A percentile compares a stretch with the other conserved stretches of the same genome.
Evolutionary conservation across 2,888 invertebrate species (phyloP).

Genomic region (Sympetrum striolatum): DNA sequence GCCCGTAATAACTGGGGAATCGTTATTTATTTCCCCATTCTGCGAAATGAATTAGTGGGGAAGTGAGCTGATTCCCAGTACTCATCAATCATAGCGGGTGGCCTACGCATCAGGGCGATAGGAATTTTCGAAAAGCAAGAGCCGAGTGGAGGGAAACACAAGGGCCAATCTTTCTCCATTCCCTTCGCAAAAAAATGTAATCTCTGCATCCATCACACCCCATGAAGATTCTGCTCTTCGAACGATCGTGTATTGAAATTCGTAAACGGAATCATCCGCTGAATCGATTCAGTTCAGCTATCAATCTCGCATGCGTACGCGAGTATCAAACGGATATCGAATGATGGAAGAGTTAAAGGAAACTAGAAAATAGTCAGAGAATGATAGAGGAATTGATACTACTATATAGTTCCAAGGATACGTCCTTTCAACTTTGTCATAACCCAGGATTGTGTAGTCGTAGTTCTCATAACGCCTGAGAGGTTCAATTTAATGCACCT

Average conservation of each 20-base stretch:
- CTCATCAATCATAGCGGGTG: neutral
- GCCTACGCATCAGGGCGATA: neutral
- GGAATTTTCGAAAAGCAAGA: neutral
- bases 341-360: no score
- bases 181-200: neutral
- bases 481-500: no score
- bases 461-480: no score
- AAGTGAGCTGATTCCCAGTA: neutral
- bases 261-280: neutral
- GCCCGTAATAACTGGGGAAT: neutral
- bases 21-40: neutral
- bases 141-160: neutral
- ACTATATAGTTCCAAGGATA: no score
- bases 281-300: neutral
- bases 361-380: no score
- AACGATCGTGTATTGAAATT: neutral
- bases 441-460: no score
- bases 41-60: neutral
- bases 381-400: no score
- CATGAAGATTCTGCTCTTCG: neutral
- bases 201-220: neutral
- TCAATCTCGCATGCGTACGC: slow-evolving; percentile 7
- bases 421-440: no score
- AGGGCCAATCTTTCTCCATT: neutral
- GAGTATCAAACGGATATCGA: neutral